Percentiles rank a stretch among this genome's conserved stretches.
Evolutionary conservation across 2,888 invertebrate genomes (phyloP).

Genomic region (Steinernema carpocapsae): DNA sequence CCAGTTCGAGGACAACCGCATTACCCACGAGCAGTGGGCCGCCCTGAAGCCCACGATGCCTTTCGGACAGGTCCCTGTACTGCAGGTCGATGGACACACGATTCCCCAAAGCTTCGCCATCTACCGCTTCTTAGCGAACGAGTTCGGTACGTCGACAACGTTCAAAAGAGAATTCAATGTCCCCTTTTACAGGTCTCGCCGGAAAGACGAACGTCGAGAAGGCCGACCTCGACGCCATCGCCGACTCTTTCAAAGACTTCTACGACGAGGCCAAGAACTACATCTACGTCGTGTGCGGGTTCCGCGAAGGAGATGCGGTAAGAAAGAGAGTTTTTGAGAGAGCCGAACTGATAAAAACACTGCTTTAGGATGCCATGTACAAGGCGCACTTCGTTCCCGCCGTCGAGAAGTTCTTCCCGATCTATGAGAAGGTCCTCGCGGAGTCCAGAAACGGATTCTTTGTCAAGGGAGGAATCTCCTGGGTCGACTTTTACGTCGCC

Average conservation of each 20-base stretch:
- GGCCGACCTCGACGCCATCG: conserved; percentile 20
- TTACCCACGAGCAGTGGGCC: conserved; percentile 6
- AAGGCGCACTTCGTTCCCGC: conserved; percentile 53
- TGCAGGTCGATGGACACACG: conserved; percentile 24
- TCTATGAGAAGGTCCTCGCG: conserved; percentile 51
- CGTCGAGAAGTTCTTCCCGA: conserved; percentile 53
- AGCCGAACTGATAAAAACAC: no score
- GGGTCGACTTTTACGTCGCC: conserved; percentile 57
- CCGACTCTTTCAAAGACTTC: conserved; percentile 30
- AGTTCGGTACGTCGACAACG: conserved; percentile 8
- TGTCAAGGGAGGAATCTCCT: conserved; percentile 52
- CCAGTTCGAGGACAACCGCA: conserved; percentile 15
- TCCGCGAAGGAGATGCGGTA: conserved; percentile 5
- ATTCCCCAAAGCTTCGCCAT: conserved; percentile 38
- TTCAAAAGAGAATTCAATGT: no score
- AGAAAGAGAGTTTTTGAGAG: no score
- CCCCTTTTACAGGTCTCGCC: neutral
- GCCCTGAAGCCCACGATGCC: conserved; percentile 29
- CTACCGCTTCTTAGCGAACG: conserved; percentile 33
- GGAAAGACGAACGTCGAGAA: conserved; percentile 15
- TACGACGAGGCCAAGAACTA: conserved; percentile 5
- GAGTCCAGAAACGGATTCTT: conserved; percentile 54
- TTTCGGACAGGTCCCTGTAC: conserved; percentile 37
- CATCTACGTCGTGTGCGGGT: conserved; percentile 6
- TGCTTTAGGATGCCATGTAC: neutral